Conservation (phyloP, 2,797 vertebrate genomes). For the Sebastes ruberrimus region DNA sequence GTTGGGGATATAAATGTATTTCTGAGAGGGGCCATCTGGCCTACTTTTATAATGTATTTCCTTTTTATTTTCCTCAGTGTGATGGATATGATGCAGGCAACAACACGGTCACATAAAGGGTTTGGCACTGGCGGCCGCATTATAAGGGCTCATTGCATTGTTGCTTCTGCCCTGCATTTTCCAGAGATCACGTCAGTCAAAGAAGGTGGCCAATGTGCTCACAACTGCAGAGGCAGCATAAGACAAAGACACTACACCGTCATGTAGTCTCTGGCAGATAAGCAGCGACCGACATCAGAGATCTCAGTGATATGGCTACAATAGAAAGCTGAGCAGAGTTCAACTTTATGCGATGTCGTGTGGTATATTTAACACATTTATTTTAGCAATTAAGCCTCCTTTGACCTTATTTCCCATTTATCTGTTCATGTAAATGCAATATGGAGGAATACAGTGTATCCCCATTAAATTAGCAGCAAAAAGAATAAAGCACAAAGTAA, state of each 20-base stretch:
- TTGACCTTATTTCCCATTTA: not conserved
- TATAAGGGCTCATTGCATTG: not conserved
- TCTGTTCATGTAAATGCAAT: not conserved
- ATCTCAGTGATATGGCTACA: conserved; percentile 36
- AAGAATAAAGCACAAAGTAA: no score
- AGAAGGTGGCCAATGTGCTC: not conserved
- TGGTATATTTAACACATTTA: not conserved
- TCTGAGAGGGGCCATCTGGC: conserved; percentile 47
- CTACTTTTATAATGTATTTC: conserved; percentile 44
- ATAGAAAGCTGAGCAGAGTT: conserved; percentile 10
- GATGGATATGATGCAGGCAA: conserved; percentile 16
- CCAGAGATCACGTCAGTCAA: conserved; percentile 7
- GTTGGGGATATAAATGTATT: conserved; percentile 46
- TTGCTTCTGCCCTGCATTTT: conserved; percentile 10
- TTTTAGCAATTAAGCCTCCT: not conserved
- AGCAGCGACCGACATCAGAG: conserved; percentile 2
- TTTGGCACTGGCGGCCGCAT: not conserved
- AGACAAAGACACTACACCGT: conserved; percentile 31
- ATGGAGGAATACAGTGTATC: no score
- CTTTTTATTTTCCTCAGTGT: not conserved
- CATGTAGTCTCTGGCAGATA: conserved; percentile 20
- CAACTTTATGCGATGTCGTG: not conserved
- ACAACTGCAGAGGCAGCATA: not conserved
- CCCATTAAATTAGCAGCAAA: no score
- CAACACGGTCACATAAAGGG: conserved; percentile 14